phyloP scores from a whole-genome alignment of 2,797 vertebrate genomes.

The Anolis apletophallus region DNA sequence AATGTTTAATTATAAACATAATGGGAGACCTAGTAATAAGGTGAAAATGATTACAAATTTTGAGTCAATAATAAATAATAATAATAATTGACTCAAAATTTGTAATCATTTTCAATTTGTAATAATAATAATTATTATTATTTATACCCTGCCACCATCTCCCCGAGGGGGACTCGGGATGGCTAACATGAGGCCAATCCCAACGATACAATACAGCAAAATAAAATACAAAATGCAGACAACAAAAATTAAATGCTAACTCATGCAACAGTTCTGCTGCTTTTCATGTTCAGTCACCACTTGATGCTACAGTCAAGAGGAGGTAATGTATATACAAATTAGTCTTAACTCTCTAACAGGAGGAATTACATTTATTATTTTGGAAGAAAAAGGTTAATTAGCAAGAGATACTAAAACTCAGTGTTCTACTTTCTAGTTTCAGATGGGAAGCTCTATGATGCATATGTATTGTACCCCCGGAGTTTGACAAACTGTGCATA shows the following conservation, averaged over 20 bases:
- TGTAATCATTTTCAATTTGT: too few species aligned
- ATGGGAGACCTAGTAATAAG: background rate
- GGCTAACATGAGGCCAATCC: too few species aligned
- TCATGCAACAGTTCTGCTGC: background rate
- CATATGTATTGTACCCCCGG: slow-evolving; percentile 88
- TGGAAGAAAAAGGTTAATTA: background rate
- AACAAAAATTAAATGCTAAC: too few species aligned
- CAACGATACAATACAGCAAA: too few species aligned
- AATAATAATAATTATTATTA: too few species aligned
- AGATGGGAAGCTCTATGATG: slow-evolving; percentile 90
- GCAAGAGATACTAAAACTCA: background rate
- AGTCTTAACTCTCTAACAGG: background rate
- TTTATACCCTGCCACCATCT: too few species aligned
- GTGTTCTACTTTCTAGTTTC: slow-evolving; percentile 73
- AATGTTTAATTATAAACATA: background rate
- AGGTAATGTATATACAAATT: background rate
- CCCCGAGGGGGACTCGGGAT: too few species aligned
- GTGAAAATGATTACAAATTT: background rate
- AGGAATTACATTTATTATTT: background rate
- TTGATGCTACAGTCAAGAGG: background rate
- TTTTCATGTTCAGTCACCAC: background rate
- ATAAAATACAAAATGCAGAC: too few species aligned
- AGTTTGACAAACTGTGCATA: slow-evolving; percentile 70
- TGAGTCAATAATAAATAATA: too few species aligned
- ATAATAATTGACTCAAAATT: too few species aligned